Evolutionary conservation across 1,140 invertebrate genomes (phyloP).

Genomic region (Delia radicum): DNA sequence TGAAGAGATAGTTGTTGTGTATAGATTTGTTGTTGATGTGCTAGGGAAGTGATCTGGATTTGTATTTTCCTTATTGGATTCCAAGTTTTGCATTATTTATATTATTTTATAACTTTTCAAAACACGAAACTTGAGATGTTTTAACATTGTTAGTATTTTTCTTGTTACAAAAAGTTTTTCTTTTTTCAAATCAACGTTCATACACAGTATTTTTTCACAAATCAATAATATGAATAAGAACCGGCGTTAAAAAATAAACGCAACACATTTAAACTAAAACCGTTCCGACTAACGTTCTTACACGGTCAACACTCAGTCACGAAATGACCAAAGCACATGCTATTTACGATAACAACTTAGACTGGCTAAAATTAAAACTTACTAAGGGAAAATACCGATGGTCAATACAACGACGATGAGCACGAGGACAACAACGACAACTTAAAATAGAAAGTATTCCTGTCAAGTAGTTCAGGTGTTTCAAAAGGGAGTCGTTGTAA

Average conservation of each 20-base stretch:
- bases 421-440: neutral
- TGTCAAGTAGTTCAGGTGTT: neutral
- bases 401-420: neutral
- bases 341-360: neutral
- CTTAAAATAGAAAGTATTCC: slow-evolving; percentile 3
- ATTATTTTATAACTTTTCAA: neutral
- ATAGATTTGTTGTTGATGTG: neutral
- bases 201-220: neutral
- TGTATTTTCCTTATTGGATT: slow-evolving; percentile 12
- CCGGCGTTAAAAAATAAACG: neutral
- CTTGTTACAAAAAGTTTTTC: neutral
- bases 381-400: slow-evolving; percentile 24
- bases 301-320: slow-evolving; percentile 20
- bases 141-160: neutral
- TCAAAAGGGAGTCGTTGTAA: neutral
- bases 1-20: neutral
- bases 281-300: neutral
- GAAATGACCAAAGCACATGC: slow-evolving; percentile 30
- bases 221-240: neutral
- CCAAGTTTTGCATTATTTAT: slow-evolving; percentile 21
- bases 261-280: neutral
- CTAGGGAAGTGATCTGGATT: slow-evolving; percentile 25
- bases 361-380: neutral
- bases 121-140: neutral
- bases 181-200: neutral